Conservation (phyloP, 2,113 vertebrate genomes). For the Eublepharis macularius region DNA sequence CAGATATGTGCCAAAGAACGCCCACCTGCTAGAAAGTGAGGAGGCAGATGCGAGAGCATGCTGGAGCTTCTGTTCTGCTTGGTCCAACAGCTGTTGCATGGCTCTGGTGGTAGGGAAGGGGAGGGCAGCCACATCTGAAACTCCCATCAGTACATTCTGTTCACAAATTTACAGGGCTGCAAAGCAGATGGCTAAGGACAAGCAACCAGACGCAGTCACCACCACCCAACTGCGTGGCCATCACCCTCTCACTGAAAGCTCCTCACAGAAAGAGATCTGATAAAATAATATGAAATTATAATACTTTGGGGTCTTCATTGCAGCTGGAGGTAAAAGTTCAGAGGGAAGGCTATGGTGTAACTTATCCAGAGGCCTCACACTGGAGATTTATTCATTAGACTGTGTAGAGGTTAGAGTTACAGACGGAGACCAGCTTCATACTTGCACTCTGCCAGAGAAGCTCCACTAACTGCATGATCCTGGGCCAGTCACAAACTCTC, state of each 20-base stretch:
- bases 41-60: neutral
- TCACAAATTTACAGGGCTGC: neutral
- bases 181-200: neutral
- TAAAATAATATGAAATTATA: neutral
- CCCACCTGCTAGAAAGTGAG: conserved; percentile 1
- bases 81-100: conserved; percentile 18
- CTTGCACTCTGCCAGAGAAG: no score
- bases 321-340: neutral
- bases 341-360: neutral
- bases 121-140: neutral
- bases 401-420: no score
- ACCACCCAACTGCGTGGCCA: no score
- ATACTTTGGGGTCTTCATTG: neutral
- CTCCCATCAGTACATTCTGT: conserved; percentile 10
- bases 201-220: neutral
- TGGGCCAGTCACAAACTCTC: no score
- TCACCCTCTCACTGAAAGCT: neutral
- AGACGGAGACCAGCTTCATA: no score
- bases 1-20: neutral
- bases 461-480: no score
- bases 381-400: no score
- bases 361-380: neutral
- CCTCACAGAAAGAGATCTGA: neutral
- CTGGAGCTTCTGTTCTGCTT: neutral
- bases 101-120: neutral